Conservation (phyloP, 2,113 vertebrate genomes). For the Pollachius pollachius region DNA sequence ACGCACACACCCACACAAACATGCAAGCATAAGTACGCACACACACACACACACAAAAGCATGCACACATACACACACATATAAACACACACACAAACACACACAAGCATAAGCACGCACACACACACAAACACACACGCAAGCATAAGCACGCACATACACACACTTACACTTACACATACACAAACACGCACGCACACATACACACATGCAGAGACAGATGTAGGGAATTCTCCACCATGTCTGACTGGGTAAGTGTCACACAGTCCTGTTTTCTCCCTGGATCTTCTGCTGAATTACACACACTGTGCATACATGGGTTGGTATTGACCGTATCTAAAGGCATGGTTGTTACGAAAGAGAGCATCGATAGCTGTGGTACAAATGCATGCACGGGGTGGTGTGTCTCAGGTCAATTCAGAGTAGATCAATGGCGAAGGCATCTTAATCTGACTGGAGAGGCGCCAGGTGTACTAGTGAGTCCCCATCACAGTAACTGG, state of each 20-base stretch:
- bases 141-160: not conserved
- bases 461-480: constrained; percentile 9
- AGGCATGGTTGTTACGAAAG: no score
- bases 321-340: no score
- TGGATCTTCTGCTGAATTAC: no score
- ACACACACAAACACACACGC: not conserved
- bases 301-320: no score
- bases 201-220: not conserved
- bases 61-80: no score
- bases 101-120: not conserved
- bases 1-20: no score
- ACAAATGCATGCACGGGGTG: constrained; percentile 5
- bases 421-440: constrained; percentile 32
- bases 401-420: constrained; percentile 15
- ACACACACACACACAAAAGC: no score
- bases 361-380: no score
- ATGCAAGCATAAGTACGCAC: no score
- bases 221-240: not conserved
- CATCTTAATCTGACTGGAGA: constrained; percentile 21
- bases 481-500: constrained; percentile 23
- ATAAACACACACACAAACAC: no score
- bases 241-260: no score
- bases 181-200: not conserved
- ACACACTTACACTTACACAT: not conserved
- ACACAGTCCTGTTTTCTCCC: no score